Evolutionary conservation across 2,113 vertebrate genomes (phyloP), one percentile per base, ranked within the genome.

Genomic region (Chionomys nivalis): DNA sequence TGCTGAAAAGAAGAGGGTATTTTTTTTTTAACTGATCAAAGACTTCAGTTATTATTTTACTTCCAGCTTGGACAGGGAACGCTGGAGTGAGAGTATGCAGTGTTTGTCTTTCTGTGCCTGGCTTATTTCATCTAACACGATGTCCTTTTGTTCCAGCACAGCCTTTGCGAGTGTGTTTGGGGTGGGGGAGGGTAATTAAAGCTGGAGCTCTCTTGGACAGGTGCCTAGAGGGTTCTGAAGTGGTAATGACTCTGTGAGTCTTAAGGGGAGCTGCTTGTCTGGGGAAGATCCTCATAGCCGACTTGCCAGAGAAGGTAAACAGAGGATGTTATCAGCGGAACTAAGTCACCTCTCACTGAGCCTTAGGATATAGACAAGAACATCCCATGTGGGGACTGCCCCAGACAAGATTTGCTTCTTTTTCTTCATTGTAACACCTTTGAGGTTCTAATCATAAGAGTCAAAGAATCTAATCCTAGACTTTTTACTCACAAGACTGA

Each of bases 1-100:
- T 75, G 55, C 78, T 89, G 89, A 83, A 88, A 83, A 33, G 19
- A 49, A 47, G 66, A 93, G 63, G 31, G 19, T 28, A 1, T 78
- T 90, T 83, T 76, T 55, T 55, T 78, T 81, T 82, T 58, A 68
- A 61, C 49, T 82, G 90, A 96, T 95, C 66, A 94, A 94, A 96
- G 89, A 39, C 87, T 93, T 83, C 36, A 72, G 39, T 88, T 83
- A 63, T 87, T 96, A 47, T 82, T 94, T 95, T 83, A 33, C 31
- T 83, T 39, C 17, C 21, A 52, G 23, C 81, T 91, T 66, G 19
- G 58, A 75, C 49, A 91, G 4, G 58, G 91, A 66, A 85, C 23
- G 23, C 10, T 72, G 52, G 61, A 70, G n/a, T 36, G 36, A 44
- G 19, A 28, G 39, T 24, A 23, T 14, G 23, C 12, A 39, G 44